These are phyloP conservation scores for Saguinus midas DNA, from an alignment of 2,113 vertebrate genomes.

Conservation along the genomic window DNA sequence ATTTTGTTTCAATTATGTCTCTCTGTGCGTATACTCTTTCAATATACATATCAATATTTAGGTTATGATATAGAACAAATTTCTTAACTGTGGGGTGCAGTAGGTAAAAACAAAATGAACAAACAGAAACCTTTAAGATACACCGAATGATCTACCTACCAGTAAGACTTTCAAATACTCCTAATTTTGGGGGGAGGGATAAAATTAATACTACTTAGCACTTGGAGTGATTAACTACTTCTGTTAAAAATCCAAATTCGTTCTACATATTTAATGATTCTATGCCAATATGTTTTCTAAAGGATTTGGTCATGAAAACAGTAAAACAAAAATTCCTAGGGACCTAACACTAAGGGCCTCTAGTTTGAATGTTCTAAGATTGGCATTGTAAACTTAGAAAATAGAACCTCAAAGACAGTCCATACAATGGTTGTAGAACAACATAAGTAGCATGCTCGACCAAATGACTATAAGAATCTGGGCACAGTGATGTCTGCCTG, in stretches of 20 bases:
- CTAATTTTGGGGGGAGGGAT: background rate
- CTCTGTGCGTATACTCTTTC: too few species aligned
- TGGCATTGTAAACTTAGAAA: background rate
- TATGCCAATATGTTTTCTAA: background rate
- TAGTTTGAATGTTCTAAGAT: background rate
- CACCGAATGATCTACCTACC: background rate
- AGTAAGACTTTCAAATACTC: background rate
- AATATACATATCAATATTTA: background rate
- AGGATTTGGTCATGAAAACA: background rate
- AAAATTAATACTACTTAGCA: background rate
- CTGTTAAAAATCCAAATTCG: background rate
- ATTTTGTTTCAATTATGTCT: background rate
- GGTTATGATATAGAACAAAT: background rate
- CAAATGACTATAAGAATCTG: background rate
- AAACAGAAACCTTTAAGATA: background rate
- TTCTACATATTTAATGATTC: background rate
- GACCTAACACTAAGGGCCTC: background rate
- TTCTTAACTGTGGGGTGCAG: background rate
- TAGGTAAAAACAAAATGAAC: background rate
- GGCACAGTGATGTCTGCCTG: background rate
- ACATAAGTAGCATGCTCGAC: background rate
- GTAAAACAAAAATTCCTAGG: background rate
- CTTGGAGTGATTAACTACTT: background rate
- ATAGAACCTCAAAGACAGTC: background rate
- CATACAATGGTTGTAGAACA: background rate